phyloP scores from a whole-genome alignment of 1,140 invertebrate genomes.

The Drosophila nigromelanica region DNA sequence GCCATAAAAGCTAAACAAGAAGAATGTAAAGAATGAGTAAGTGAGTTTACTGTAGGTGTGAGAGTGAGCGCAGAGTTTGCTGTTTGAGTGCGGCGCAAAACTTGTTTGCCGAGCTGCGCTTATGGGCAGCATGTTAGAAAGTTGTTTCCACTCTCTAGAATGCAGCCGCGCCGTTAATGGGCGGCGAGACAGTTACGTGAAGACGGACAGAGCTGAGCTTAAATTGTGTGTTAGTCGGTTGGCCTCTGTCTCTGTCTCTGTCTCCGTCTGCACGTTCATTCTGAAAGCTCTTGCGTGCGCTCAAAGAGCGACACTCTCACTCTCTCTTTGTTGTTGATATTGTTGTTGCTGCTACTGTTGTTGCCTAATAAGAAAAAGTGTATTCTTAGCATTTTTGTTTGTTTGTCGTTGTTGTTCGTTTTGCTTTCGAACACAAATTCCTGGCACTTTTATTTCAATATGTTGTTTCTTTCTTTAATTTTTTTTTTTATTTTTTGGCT shows the following conservation, averaged over 20 bases:
- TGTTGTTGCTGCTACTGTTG: constrained; percentile 7
- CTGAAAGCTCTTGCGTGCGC: constrained; percentile 18
- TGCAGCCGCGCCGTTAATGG: constrained; percentile 31
- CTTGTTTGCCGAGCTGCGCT: constrained; percentile 39
- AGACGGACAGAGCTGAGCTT: constrained; percentile 30
- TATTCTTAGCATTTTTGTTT: constrained; percentile 50
- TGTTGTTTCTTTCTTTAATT: constrained; percentile 6
- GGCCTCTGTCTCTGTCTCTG: too few species aligned
- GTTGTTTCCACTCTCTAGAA: constrained; percentile 46
- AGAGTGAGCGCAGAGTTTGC: neutral
- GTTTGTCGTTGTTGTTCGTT: constrained; percentile 18
- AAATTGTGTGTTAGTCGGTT: constrained; percentile 46
- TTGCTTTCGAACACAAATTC: constrained; percentile 49
- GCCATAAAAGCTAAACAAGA: constrained; percentile 20
- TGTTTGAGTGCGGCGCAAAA: constrained; percentile 22
- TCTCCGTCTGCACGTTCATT: constrained; percentile 1
- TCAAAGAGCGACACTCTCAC: constrained; percentile 22
- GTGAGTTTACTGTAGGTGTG: neutral
- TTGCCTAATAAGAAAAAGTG: constrained; percentile 57
- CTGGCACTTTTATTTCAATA: constrained; percentile 50
- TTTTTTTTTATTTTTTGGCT: constrained; percentile 9
- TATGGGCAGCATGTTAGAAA: constrained; percentile 43
- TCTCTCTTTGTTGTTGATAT: constrained; percentile 14
- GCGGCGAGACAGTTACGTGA: constrained; percentile 29
- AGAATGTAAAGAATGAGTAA: constrained; percentile 44